Base-by-base conservation (phyloP, 2,797 vertebrate species). In the Cyclopterus lumpus region DNA sequence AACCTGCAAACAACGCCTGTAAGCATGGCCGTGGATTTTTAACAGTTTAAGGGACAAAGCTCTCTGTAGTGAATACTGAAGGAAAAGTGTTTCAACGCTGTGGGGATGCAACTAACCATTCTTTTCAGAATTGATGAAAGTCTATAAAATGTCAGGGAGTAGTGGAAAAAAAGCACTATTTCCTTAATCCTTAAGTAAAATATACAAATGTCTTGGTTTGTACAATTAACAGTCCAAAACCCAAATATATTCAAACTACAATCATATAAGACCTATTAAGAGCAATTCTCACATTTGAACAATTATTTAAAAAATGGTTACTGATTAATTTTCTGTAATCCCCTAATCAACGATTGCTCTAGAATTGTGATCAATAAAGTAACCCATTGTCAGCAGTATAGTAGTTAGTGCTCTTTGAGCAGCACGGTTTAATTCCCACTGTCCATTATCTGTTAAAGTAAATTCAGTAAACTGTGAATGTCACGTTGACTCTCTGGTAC, bases 401-500 rank as follows among this genome's bases (percentile, higher is more conserved):
- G 11, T 46, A 20, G n/a, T n/a, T 49, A 18, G 32, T 59, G 34
- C 10, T 11, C 32, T 32, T 8, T n/a, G n/a, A 69, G 36, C 82
- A 77, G 53, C 28, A 38, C 34, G 54, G 49, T 77, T 85, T 71
- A 54, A 67, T 55, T 73, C 46, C 57, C 42, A 24, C 75, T 83
- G 82, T 70, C 82, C 73, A 75, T 77, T 75, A 79, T 49, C 66
- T 74, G 73, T 49, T 68, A 71, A 54, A 68, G 79, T 61, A 42
- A 71, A 76, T 80, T 18, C 68, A 73, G 26, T 83, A 71, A 81
- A 77, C 79, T 70, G 78, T 70, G 69, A 57, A 63, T 78, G 90
- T 87, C 88, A 89, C 82, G 76, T 87, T 85, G 84, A 66, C 78
- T 88, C 71, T 73, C 66, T 78, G 36, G 67, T 70, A 67, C 71